Evolutionary conservation across 2,113 vertebrate species (phyloP), one percentile per base, ranked within the genome.

Genomic region (Macquaria ambigua): DNA sequence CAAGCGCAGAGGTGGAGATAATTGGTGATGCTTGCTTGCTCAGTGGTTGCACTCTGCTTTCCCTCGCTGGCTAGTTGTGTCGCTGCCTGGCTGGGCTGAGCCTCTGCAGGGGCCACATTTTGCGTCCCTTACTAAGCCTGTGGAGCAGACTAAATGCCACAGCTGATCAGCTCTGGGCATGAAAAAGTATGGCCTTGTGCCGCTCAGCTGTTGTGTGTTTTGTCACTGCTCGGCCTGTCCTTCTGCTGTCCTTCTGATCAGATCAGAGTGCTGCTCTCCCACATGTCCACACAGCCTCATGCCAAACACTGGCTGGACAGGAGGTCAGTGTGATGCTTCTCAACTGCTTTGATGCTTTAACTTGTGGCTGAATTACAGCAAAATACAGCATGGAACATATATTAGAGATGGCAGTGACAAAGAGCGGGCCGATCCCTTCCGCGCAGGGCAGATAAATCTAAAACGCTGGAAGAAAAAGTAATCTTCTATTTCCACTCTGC

Each of bases 11-110:
- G 85, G 87, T 83, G 84, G 87, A 87, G 89, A 92, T 94, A 95
- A 95, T 94, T 93, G 94, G 89, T 73, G 80, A 92, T 84, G 92
- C 77, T 86, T 77, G 77, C 88, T 85, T 89, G 74, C 72, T 90
- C 76, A 62, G 84, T 90, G 91, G 85, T 86, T 90, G 86, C 83
- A 77, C 78, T 79, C 55, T 82, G 61, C 84, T 90, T 85, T 79
- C 72, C 83, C 67, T 81, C 18, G 14, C 43, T 21, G 52, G 75
- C 8, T 62, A 52, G 78, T 59, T 74, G 53, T 79, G 77, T 79
- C 16, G 31, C 79, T 81, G 66, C 37, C 77, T 71, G 79, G 63
- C 74, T 66, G 61, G 71, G 31, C 81, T 71, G 70, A 70, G 63
- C 23, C 73, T 84, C 89, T 78, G 81, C 82, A 52, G 74, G 83